Base-by-base conservation (phyloP, 2,888 invertebrate species). In the Chymomyza fuscimana region DNA sequence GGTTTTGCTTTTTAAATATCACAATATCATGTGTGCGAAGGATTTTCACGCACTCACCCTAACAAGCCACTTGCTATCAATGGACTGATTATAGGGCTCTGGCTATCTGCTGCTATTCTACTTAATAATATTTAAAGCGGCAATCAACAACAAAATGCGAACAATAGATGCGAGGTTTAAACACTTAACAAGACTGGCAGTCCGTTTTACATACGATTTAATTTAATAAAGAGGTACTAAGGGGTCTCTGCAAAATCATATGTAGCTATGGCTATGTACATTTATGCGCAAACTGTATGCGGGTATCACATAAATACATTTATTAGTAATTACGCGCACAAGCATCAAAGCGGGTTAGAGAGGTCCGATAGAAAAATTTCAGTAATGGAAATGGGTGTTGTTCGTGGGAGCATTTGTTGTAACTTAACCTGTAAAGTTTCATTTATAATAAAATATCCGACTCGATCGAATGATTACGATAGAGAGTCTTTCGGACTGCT, bases 161-260 rank as follows among this genome's bases (percentile, higher is more conserved):
- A 63, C 64, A 71, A 77, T 75, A 72, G 73, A 79, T 74, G 36
- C 74, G 29, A 63, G 69, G 73, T 81, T 72, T 71, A 67, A 67
- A 64, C 70, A 51, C 70, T 67, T 22, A 68, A 69, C 67, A 70
- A 74, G 65, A 61, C 76, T 65, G 76, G 58, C 68, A 71, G 79
- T 74, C 72, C 70, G 68, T 86, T 86, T 72, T 75, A 78, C 77
- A 88, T 84, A 74, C 77, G 80, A 79, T 86, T 84, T 80, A 88
- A 87, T 88, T 88, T 88, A 81, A 86, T 86, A 82, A 86, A 82
- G 85, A 86, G 82, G 86, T 81, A 80, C 72, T 59, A 74, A 76
- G 88, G 76, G 84, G 88, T 54, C 54, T 54, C 54, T n/a, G 15
- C n/a, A 19, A 16, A 54, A 9, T 15, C 54, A 54, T 16, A 52